These are phyloP conservation scores for Masticophis lateralis DNA, from an alignment of 2,797 vertebrate species.

Conservation along the genomic window DNA sequence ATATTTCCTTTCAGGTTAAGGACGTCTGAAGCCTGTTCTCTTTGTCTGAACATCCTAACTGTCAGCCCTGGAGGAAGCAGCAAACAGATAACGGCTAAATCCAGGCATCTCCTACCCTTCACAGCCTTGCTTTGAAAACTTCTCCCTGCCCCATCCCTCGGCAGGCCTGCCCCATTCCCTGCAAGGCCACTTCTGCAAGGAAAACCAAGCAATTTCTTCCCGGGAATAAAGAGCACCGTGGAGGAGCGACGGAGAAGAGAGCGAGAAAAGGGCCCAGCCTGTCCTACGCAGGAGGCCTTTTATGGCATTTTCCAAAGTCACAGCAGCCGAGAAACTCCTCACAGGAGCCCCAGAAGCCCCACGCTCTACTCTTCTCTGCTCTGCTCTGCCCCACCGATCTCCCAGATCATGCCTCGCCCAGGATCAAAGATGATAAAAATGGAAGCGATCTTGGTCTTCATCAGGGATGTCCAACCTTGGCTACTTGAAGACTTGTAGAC, in stretches of 20 bases:
- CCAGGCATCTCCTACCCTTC: not conserved
- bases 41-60: not conserved
- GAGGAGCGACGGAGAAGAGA: not conserved
- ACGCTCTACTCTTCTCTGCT: too few relatives aligned
- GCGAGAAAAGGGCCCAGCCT: not conserved
- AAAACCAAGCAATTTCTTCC: not conserved
- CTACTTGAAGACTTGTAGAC: not conserved
- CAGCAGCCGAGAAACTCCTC: not conserved
- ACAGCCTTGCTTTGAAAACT: not conserved
- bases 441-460: not conserved
- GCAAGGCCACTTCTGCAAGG: not conserved
- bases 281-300: slow-evolving; percentile 17
- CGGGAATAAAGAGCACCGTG: not conserved
- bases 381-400: not conserved
- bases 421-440: not conserved
- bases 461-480: not conserved
- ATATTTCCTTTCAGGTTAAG: not conserved
- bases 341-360: not conserved
- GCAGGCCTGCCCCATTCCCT: not conserved
- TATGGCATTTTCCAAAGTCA: slow-evolving; percentile 28
- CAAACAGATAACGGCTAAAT: not conserved
- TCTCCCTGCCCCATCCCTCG: not conserved
- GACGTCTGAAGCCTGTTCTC: not conserved
- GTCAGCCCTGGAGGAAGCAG: not conserved
- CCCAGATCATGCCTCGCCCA: not conserved